Evolutionary conservation across 92 coral and sea anemone species (phyloP), one percentile per base, ranked within the genome.

Genomic region (Porites cylindrica): DNA sequence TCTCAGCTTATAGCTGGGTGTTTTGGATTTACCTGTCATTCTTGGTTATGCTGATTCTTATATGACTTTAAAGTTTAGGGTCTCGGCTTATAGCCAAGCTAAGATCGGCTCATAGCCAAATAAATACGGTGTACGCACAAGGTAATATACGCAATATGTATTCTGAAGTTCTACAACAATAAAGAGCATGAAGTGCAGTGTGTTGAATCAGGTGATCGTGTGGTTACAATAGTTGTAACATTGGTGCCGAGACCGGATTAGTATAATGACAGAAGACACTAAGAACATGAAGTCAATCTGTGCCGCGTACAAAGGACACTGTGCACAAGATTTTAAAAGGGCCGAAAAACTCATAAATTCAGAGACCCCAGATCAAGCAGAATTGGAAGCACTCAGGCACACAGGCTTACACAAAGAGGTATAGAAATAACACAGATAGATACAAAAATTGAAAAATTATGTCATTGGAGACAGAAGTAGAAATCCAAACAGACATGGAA

Each of bases 401-500:
- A 17, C 60, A 64, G 90, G 23, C 88, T 82, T 9, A 66, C 26
- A 53, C 83, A 75, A 26, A 75, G 87, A 63, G 66, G 62, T 21
- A 81, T 70, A 8, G 88, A 89, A 72, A 89, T 54, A 54, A 13
- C 60, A 13, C 60, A 54, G 12, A 54, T 54, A 10, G 60, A 54
- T 54, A 13, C 60, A 10, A 54, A 54, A 54, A 54, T 54, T 54
- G 60, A 0, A 23, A 23, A 23, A 23, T 11, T 8, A 54, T 54
- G 60, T 54, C 60, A 9, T 63, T 68, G 12, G 77, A 76, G 66
- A 60, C 70, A 83, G 76, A 77, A 83, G 38, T 1, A 20, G 78
- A 72, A 24, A 79, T 90, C 21, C 72, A 38, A 85, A 19, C 26
- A 56, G 90, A 90, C 26, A 72, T 79, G 29, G 90, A 90, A 72